These are phyloP conservation scores for Camponotus fellah DNA, from an alignment of 2,888 invertebrate species.

Conservation along the genomic window DNA sequence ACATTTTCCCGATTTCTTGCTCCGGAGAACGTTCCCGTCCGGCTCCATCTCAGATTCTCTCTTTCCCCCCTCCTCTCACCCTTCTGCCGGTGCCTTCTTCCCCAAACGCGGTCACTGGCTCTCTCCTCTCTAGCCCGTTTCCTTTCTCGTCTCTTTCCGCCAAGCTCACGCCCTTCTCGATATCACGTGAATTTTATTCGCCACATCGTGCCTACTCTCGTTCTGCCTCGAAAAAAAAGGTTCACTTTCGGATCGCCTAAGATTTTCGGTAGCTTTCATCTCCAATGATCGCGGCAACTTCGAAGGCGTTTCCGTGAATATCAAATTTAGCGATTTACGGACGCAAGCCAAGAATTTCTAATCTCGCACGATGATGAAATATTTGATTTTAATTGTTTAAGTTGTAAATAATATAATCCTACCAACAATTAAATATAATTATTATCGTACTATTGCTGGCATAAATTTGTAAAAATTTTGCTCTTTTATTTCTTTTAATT, in stretches of 20 bases:
- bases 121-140: constrained; percentile 6
- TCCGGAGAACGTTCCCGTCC: constrained; percentile 56
- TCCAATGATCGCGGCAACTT: background rate
- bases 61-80: constrained; percentile 25
- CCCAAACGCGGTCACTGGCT: constrained; percentile 47
- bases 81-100: background rate
- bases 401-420: too few relatives aligned
- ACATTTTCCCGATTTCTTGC: constrained; percentile 76
- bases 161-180: constrained; percentile 34
- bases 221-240: background rate
- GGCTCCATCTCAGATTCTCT: constrained; percentile 50
- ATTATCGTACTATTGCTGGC: too few relatives aligned
- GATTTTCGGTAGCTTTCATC: background rate
- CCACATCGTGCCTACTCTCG: background rate
- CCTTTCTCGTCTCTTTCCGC: constrained; percentile 27
- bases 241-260: background rate
- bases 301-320: background rate
- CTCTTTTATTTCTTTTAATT: too few relatives aligned
- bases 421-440: too few relatives aligned
- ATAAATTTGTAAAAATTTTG: too few relatives aligned
- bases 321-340: background rate
- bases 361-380: background rate
- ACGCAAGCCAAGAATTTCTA: background rate
- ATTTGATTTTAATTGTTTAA: background rate
- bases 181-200: constrained; percentile 35